Evolutionary conservation across 2,797 vertebrate genomes (phyloP).

Genomic region (Chelon labrosus): DNA sequence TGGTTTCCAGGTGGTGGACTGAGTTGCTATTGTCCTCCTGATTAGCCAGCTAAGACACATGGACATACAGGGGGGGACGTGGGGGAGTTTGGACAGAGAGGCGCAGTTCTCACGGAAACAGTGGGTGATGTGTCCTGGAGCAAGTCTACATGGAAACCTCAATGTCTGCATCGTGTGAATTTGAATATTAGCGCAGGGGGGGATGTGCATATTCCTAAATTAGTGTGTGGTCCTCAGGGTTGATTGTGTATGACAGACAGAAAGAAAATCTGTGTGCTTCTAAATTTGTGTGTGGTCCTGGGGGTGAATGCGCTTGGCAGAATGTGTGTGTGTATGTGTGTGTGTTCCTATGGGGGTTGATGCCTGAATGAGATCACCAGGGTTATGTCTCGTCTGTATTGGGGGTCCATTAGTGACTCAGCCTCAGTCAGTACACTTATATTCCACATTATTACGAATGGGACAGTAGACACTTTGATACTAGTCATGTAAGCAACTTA

Average conservation of each 20-base stretch:
- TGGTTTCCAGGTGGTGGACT: conserved; percentile 55
- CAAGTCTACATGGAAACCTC: not conserved
- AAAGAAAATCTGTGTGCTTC: too few relatives aligned
- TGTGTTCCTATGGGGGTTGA: conserved; percentile 34
- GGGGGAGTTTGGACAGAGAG: not conserved
- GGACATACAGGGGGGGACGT: not conserved
- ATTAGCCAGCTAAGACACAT: conserved; percentile 42
- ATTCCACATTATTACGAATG: too few relatives aligned
- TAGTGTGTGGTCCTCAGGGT: not conserved
- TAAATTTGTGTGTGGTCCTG: conserved; percentile 37
- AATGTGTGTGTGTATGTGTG: conserved; percentile 2
- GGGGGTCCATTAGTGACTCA: conserved; percentile 38
- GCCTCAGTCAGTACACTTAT: not conserved
- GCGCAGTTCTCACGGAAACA: conserved; percentile 1
- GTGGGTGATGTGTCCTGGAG: conserved; percentile 4
- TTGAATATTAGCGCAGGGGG: conserved; percentile 14
- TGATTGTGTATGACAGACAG: too few relatives aligned
- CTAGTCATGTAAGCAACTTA: too few relatives aligned
- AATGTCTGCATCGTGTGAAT: conserved; percentile 23
- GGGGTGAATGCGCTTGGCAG: conserved; percentile 12
- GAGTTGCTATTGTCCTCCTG: conserved; percentile 58
- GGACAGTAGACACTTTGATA: too few relatives aligned
- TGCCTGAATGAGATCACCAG: conserved; percentile 45
- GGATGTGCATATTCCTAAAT: conserved; percentile 7
- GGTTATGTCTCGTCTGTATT: not conserved